Conservation (phyloP, 2,888 invertebrate species). For the Apotomis turbidana region DNA sequence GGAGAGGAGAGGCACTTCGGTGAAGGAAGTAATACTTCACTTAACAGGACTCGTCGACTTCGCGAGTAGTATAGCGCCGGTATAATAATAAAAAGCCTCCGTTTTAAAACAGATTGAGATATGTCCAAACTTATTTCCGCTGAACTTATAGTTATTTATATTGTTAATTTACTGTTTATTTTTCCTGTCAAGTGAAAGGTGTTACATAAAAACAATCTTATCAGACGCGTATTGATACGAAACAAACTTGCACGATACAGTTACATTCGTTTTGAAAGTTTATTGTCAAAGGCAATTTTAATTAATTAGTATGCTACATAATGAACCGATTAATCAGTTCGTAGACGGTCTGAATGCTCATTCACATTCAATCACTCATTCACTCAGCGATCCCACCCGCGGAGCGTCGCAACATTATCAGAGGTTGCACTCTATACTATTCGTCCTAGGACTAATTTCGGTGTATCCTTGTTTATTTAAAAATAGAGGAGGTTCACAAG, state of each 20-base stretch:
- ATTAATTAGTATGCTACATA: slow-evolving; percentile 43
- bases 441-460: not conserved
- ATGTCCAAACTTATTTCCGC: too few species aligned
- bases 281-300: slow-evolving; percentile 31
- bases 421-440: slow-evolving; percentile 10
- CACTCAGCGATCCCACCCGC: slow-evolving; percentile 49
- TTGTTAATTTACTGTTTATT: slow-evolving; percentile 1
- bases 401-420: slow-evolving; percentile 26
- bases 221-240: slow-evolving; percentile 6
- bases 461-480: too few species aligned
- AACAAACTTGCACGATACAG: slow-evolving; percentile 1
- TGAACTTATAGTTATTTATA: not conserved
- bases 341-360: slow-evolving; percentile 35
- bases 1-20: too few species aligned
- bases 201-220: slow-evolving; percentile 14
- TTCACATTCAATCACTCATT: slow-evolving; percentile 42
- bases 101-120: too few species aligned
- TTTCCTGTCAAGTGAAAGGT: slow-evolving; percentile 21
- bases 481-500: too few species aligned
- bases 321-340: slow-evolving; percentile 52
- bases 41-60: too few species aligned
- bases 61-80: too few species aligned
- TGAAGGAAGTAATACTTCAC: too few species aligned
- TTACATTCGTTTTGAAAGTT: slow-evolving; percentile 34
- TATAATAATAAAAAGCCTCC: too few species aligned